Conservation (phyloP, 2,113 vertebrate genomes). For the Zootoca vivipara region DNA sequence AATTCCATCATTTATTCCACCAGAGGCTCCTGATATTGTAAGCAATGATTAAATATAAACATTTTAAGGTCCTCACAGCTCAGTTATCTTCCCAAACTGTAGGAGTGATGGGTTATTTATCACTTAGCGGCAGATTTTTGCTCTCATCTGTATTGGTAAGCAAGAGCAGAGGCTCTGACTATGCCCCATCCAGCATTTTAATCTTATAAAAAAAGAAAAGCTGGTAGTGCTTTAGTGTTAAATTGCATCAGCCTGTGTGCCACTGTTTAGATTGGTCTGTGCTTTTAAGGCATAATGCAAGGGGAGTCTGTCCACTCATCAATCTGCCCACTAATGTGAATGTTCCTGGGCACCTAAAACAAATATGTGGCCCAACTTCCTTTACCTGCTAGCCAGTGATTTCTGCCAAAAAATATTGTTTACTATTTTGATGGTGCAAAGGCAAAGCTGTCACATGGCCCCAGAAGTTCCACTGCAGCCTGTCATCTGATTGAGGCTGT, state of each 20-base stretch:
- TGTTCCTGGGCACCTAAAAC: constrained; percentile 10
- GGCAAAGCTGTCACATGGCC: constrained; percentile 15
- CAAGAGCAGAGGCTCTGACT: constrained; percentile 47
- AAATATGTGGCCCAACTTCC: constrained; percentile 14
- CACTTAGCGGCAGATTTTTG: not conserved
- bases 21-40: not conserved
- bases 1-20: constrained; percentile 3
- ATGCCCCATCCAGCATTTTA: constrained; percentile 4
- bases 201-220: constrained; percentile 39
- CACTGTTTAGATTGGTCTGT: constrained; percentile 9
- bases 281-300: not conserved
- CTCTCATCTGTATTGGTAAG: constrained; percentile 23
- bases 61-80: constrained; percentile 11
- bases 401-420: constrained; percentile 8
- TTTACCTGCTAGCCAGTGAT: not conserved
- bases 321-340: not conserved
- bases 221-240: constrained; percentile 26
- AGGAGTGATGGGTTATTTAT: constrained; percentile 4
- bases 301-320: not conserved
- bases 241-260: constrained; percentile 8
- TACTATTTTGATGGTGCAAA: not conserved
- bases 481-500: constrained; percentile 42
- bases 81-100: not conserved
- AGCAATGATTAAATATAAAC: constrained; percentile 20
- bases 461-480: not conserved